Evolutionary conservation across 2,888 invertebrate genomes (phyloP).

Genomic region (Hypolimnas misippus): DNA sequence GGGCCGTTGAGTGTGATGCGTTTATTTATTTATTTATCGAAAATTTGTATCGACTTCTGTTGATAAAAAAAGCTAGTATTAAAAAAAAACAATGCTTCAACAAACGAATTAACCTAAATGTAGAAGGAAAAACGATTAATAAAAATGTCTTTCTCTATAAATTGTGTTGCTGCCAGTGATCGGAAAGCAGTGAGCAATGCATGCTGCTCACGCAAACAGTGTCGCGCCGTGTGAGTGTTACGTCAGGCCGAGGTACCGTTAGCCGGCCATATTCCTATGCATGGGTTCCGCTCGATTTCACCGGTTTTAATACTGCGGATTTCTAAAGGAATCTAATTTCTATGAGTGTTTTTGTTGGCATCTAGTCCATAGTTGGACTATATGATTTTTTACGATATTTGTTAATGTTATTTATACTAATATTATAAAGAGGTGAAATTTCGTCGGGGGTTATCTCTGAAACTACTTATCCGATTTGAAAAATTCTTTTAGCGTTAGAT

Average conservation of each 20-base stretch:
- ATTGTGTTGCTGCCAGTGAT: conserved; percentile 32
- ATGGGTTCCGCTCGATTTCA: conserved; percentile 11
- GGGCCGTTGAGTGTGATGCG: too few relatives aligned
- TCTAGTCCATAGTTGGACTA: background rate
- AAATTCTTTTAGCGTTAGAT: too few relatives aligned
- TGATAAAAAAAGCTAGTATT: background rate
- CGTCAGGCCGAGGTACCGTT: conserved; percentile 46
- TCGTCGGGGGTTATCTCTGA: too few relatives aligned
- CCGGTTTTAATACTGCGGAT: background rate
- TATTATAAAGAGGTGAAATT: too few relatives aligned
- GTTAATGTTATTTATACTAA: too few relatives aligned
- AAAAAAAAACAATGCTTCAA: background rate
- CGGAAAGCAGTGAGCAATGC: conserved; percentile 41
- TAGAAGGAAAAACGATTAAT: conserved; percentile 2
- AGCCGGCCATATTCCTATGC: conserved; percentile 32
- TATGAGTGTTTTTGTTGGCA: background rate
- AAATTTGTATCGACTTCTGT: too few relatives aligned
- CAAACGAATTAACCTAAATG: background rate
- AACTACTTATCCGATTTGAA: too few relatives aligned
- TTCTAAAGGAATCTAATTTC: background rate
- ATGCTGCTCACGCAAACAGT: conserved; percentile 36
- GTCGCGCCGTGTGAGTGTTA: conserved; percentile 37
- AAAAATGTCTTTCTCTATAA: conserved; percentile 3
- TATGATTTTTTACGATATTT: too few relatives aligned
- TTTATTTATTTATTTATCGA: too few relatives aligned